Base-by-base conservation (phyloP, 2,797 vertebrate genomes). In the Syngnathus rostellatus region DNA sequence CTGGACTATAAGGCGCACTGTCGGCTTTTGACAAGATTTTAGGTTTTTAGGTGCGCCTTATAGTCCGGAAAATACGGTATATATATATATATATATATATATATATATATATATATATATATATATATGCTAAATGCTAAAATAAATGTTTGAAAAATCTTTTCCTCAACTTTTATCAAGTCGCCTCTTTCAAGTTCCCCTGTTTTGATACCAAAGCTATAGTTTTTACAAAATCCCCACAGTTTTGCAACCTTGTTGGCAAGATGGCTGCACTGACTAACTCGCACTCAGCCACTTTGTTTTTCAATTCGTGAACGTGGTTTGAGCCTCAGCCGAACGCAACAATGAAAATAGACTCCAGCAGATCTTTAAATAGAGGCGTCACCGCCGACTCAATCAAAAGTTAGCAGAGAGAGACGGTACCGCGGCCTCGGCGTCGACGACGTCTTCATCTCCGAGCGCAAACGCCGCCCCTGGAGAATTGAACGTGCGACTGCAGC, bases 321-420 rank as follows among this genome's bases (percentile, higher is more conserved):
- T 4, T 4, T 37, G 60, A 16, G 41, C 41, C 60, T 46, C 40
- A 43, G 25, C 12, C 37, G 25, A 25, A 31, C 37, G 54, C 54
- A 37, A 57, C 25, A 31, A 40, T 21, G 8, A n/a, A 2, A 54
- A 67, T 23, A 62, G 60, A 65, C 10, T 43, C 10, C 9, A 64
- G 67, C 60, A 38, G 40, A 62, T 62, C 71, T 72, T 67, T 67
- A 68, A 74, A 72, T 23, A 62, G 59, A 61, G 37, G 60, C 60
- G 39, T 62, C 60, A 45, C 60, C 45, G 6, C 60, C 21, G 11
- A 62, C 60, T 62, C 60, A 62, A 45, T 62, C 59, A 61, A 61
- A 61, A 61, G 11, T n/a, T 43, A 61, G 19, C 40, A 46, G 60
- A 62, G 41, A 62, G 41, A 46, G 40, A 25, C 43, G 39, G 6